A percentile compares a stretch with the other conserved stretches of the same genome.
phyloP scores from a whole-genome alignment of 2,113 vertebrate species.

The Terrapene triunguis region DNA sequence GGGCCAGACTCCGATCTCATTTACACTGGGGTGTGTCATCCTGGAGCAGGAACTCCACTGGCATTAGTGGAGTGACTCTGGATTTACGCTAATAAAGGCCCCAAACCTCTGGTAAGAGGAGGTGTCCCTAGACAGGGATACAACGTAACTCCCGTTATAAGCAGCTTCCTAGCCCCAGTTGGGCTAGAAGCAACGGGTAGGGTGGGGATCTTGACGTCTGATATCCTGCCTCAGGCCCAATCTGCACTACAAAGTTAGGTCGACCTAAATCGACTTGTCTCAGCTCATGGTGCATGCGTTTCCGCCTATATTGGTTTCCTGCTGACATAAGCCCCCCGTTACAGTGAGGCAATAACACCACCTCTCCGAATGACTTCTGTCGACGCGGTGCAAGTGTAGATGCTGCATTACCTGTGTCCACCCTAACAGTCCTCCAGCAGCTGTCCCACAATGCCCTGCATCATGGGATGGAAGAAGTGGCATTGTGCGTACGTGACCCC shows the following conservation, averaged over 20 bases:
- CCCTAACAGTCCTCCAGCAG: neutral
- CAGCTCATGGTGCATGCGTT: too few relatives aligned
- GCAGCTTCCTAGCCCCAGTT: neutral
- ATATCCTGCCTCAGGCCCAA: neutral
- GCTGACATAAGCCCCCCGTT: too few relatives aligned
- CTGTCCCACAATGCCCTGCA: neutral
- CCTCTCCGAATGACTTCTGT: too few relatives aligned
- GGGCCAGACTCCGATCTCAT: neutral
- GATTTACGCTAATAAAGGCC: neutral
- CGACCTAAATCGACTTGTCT: too few relatives aligned
- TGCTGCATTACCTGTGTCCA: too few relatives aligned
- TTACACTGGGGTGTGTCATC: rapidly evolving
- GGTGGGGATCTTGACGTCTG: neutral
- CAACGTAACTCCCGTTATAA: neutral
- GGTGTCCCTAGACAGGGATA: rapidly evolving
- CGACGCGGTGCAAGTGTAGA: too few relatives aligned
- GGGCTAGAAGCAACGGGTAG: neutral
- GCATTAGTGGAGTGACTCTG: neutral
- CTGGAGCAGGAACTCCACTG: neutral
- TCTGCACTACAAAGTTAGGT: too few relatives aligned
- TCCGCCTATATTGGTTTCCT: too few relatives aligned
- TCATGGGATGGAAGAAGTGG: neutral
- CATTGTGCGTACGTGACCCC: neutral
- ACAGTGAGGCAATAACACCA: too few relatives aligned
- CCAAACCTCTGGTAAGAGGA: neutral